A percentile compares a stretch with the other conserved stretches of the same genome.
Conservation (phyloP, 2,888 invertebrate genomes). For the Pteria penguin region DNA sequence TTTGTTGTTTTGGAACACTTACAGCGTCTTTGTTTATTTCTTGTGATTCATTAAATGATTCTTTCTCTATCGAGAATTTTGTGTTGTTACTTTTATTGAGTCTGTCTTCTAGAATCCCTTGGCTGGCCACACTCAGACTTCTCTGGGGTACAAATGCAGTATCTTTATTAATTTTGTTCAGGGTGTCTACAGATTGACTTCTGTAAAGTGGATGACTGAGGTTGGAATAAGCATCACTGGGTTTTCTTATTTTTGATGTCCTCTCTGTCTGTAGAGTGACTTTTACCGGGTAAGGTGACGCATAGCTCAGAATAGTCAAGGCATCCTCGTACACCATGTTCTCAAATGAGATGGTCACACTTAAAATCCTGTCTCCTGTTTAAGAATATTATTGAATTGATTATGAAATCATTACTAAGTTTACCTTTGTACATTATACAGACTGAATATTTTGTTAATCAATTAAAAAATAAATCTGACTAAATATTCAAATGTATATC, state of each 20-base stretch:
- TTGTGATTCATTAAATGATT: background rate
- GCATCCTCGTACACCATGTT: slow-evolving; percentile 95
- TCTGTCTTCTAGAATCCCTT: background rate
- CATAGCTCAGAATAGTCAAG: slow-evolving; percentile 92
- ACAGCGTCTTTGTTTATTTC: background rate
- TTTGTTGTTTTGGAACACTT: background rate
- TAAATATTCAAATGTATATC: too few relatives aligned
- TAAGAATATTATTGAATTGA: slow-evolving; percentile 5
- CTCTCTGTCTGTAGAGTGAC: slow-evolving; percentile 86
- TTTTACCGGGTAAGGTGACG: slow-evolving; percentile 89
- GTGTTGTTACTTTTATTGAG: background rate
- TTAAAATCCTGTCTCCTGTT: slow-evolving; percentile 92
- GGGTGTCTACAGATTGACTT: slow-evolving; percentile 89
- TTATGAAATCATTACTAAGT: too few relatives aligned
- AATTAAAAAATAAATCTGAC: too few relatives aligned
- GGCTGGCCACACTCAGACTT: slow-evolving; percentile 65
- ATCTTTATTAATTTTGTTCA: slow-evolving; percentile 83
- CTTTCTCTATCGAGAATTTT: background rate
- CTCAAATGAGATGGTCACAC: slow-evolving; percentile 91
- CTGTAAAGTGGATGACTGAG: slow-evolving; percentile 89
- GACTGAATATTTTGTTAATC: too few relatives aligned
- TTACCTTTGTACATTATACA: too few relatives aligned
- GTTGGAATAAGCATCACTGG: slow-evolving; percentile 78
- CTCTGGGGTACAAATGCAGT: slow-evolving; percentile 58
- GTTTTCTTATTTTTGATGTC: slow-evolving; percentile 51